Percentiles rank a stretch among this genome's conserved stretches.
These are phyloP conservation scores for Enoplolaimus lenunculus DNA, from an alignment of 2,888 invertebrate genomes.

Conservation along the genomic window DNA sequence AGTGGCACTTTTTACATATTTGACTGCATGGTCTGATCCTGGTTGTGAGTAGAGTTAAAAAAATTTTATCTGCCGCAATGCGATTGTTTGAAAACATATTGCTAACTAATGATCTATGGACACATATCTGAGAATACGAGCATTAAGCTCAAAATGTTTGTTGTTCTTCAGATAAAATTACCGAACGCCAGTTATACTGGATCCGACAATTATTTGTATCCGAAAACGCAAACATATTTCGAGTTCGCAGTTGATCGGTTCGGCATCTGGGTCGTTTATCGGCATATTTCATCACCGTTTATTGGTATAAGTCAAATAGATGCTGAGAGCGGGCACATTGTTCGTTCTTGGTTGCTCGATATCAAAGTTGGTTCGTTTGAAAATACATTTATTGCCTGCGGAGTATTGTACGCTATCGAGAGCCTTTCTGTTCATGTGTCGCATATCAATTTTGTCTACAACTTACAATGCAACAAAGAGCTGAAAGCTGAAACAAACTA, in stretches of 20 bases:
- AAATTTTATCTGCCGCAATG: no score
- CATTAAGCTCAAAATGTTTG: no score
- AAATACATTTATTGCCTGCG: constrained; percentile 16
- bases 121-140: no score
- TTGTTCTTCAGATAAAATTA: neutral
- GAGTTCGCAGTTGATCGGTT: constrained; percentile 16
- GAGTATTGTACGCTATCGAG: constrained; percentile 14
- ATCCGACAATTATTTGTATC: constrained; percentile 1
- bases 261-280: constrained; percentile 9
- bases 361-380: constrained; percentile 15
- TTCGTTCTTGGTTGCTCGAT: neutral
- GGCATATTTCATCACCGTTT: neutral
- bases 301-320: neutral
- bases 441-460: constrained; percentile 14
- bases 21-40: no score
- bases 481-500: neutral
- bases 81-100: no score
- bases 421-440: neutral
- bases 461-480: constrained; percentile 10
- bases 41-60: no score
- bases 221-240: constrained; percentile 14
- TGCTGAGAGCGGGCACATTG: neutral
- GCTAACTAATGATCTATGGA: no score
- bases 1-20: no score
- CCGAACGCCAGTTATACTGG: neutral